Evolutionary conservation across 2,888 invertebrate genomes (phyloP).

Genomic region (Bugula neritina): DNA sequence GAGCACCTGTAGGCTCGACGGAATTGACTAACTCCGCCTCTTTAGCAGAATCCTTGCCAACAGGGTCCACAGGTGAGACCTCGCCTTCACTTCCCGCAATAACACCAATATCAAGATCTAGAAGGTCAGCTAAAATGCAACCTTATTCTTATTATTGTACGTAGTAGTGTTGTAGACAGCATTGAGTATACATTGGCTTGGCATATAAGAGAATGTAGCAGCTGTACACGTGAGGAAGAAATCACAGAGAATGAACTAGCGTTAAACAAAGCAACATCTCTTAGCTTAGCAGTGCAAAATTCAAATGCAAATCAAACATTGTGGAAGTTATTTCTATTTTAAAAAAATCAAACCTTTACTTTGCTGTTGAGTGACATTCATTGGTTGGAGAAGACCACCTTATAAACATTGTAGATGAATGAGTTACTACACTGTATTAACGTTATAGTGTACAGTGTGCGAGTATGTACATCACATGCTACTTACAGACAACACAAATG

Average conservation of each 20-base stretch:
- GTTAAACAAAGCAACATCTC: too few species aligned
- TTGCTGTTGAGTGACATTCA: not conserved
- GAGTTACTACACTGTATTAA: too few species aligned
- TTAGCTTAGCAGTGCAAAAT: too few species aligned
- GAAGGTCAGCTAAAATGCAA: conserved; percentile 14
- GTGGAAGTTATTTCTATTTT: too few species aligned
- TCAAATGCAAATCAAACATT: not conserved
- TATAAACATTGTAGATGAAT: not conserved
- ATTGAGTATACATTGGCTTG: not conserved
- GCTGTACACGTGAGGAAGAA: not conserved
- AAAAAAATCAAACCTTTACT: not conserved
- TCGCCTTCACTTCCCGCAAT: not conserved
- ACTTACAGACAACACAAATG: too few species aligned
- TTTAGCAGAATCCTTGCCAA: not conserved
- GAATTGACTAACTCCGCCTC: not conserved
- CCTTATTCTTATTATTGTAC: too few species aligned
- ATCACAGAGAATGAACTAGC: too few species aligned
- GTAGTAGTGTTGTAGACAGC: too few species aligned
- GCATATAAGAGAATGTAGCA: not conserved
- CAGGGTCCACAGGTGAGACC: not conserved
- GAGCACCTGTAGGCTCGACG: not conserved
- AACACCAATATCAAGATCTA: conserved; percentile 11
- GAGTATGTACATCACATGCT: too few species aligned
- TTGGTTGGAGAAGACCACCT: not conserved
- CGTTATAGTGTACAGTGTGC: too few species aligned